These are phyloP conservation scores for Chondrilla cf. caribensis DNA, from an alignment of 37 sponge, comb jelly and placozoan species.

Conservation along the genomic window DNA sequence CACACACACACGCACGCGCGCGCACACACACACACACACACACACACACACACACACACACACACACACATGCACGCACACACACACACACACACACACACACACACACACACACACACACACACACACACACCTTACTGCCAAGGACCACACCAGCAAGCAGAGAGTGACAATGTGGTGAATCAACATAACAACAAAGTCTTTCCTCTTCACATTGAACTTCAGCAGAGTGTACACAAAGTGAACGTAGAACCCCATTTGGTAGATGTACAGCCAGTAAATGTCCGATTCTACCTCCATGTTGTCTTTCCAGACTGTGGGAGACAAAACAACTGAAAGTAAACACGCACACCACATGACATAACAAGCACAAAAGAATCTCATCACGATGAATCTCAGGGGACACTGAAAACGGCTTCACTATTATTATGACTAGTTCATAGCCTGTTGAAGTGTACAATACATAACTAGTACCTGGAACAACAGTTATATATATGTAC, in stretches of 20 bases:
- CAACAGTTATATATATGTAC: no score
- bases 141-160: background rate
- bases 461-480: no score
- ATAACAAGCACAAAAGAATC: background rate
- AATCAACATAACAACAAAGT: slow-evolving; percentile 62
- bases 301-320: slow-evolving; percentile 38
- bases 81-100: no score
- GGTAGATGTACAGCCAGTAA: slow-evolving; percentile 54
- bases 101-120: background rate
- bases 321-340: background rate
- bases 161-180: slow-evolving; percentile 43
- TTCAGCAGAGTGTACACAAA: background rate
- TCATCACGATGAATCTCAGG: no score
- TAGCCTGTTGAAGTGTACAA: no score
- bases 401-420: no score
- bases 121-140: background rate
- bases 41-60: background rate
- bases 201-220: slow-evolving; percentile 49
- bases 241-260: background rate
- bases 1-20: slow-evolving; percentile 8
- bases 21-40: no score
- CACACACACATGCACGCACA: background rate
- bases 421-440: no score
- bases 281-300: background rate
- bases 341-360: background rate